Conservation (phyloP, 2,888 invertebrate genomes). For the Coleophora flavipennella region DNA sequence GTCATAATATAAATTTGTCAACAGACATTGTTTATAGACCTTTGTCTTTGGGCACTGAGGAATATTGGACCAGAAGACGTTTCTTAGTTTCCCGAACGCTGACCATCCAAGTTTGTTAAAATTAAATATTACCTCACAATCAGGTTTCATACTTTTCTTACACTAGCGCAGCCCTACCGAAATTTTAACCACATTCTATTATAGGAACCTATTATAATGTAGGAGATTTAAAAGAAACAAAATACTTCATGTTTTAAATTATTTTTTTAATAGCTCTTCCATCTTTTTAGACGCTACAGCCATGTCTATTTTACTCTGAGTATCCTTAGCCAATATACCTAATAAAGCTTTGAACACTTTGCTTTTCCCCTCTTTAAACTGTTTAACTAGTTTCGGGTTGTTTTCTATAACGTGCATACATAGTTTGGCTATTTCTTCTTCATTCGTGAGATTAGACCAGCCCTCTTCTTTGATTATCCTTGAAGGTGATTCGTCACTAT, state of each 20-base stretch:
- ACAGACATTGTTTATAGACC: too few species aligned
- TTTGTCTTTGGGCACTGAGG: too few species aligned
- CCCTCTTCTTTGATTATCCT: conserved; percentile 75
- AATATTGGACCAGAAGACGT: too few species aligned
- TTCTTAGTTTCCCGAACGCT: too few species aligned
- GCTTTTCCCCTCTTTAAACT: conserved; percentile 78
- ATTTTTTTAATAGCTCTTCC: conserved; percentile 74
- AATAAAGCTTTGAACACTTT: conserved; percentile 79
- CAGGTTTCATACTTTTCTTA: too few species aligned
- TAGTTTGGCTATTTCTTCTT: conserved; percentile 68
- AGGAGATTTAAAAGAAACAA: conserved; percentile 1
- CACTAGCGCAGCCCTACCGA: too few species aligned
- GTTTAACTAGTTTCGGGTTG: conserved; percentile 77
- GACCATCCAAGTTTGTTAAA: too few species aligned
- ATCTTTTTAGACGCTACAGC: conserved; percentile 71
- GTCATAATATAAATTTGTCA: too few species aligned
- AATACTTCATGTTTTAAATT: conserved; percentile 25
- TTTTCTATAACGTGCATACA: conserved; percentile 75
- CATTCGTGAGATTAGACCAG: conserved; percentile 77
- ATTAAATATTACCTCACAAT: too few species aligned
- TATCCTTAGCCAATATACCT: conserved; percentile 72
- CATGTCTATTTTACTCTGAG: conserved; percentile 79
- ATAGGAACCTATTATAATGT: too few species aligned
- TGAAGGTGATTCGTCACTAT: conserved; percentile 32
- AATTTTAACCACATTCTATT: too few species aligned